A percentile compares a stretch with the other conserved stretches of the same genome.
Evolutionary conservation across 2,888 invertebrate species (phyloP).

Genomic region (Eucera pruinosa): DNA sequence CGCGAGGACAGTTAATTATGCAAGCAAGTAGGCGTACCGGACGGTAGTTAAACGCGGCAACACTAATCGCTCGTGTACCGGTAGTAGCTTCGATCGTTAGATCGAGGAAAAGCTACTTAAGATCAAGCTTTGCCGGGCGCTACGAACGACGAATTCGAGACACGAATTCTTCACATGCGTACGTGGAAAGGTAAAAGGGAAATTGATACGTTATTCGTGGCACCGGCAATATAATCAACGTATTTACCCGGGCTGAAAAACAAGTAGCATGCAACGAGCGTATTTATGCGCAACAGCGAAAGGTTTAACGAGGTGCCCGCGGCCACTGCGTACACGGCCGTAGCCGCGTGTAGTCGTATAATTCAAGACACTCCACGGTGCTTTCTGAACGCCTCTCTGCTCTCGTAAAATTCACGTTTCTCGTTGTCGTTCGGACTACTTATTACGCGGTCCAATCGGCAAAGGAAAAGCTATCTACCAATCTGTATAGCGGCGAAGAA

Average conservation of each 20-base stretch:
- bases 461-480: not conserved
- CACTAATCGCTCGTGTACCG: conserved; percentile 54
- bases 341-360: conserved; percentile 41
- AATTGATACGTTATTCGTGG: conserved; percentile 68
- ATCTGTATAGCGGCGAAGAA: not conserved
- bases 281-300: conserved; percentile 65
- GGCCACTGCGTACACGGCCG: conserved; percentile 50
- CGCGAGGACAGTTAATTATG: conserved; percentile 43
- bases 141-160: conserved; percentile 12
- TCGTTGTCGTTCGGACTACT: conserved; percentile 17
- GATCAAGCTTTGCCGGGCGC: conserved; percentile 3
- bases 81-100: conserved; percentile 36
- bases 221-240: conserved; percentile 66
- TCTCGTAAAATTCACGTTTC: conserved; percentile 31
- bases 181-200: conserved; percentile 13
- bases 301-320: conserved; percentile 68
- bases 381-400: conserved; percentile 11
- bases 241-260: conserved; percentile 64
- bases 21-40: conserved; percentile 44
- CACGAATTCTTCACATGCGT: conserved; percentile 3
- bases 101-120: not conserved
- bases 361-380: conserved; percentile 31
- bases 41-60: conserved; percentile 33
- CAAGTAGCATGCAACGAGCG: conserved; percentile 59
- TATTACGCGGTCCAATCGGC: conserved; percentile 13